These are phyloP conservation scores for Metallyticus violacea DNA, from an alignment of 2,888 invertebrate species.

Conservation along the genomic window DNA sequence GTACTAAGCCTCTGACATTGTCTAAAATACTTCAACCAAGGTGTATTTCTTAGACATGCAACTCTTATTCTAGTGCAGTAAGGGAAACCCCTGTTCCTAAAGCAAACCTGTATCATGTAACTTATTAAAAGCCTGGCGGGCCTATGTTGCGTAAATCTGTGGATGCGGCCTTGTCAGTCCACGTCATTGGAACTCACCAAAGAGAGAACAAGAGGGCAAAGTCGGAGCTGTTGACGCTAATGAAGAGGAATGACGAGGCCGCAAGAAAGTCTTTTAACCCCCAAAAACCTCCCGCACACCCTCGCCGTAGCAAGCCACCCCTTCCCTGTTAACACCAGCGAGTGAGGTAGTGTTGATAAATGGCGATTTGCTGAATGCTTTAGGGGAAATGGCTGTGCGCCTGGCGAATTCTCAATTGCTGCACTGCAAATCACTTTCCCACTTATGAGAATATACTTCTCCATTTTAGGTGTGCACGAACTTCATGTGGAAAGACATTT, in stretches of 20 bases:
- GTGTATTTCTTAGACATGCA: too few species aligned
- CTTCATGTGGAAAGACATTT: too few species aligned
- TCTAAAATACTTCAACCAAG: too few species aligned
- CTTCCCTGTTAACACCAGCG: background rate
- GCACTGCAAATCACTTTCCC: background rate
- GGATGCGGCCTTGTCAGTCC: conserved; percentile 5
- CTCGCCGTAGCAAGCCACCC: too few species aligned
- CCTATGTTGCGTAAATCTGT: background rate
- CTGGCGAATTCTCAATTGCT: conserved; percentile 18
- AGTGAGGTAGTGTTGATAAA: conserved; percentile 15
- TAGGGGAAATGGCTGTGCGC: background rate
- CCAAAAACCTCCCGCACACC: background rate
- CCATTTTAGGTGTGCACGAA: background rate
- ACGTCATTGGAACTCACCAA: conserved; percentile 14
- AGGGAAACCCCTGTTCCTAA: too few species aligned
- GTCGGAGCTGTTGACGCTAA: conserved; percentile 18
- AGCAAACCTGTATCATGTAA: too few species aligned
- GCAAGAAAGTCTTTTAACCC: background rate
- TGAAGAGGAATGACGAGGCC: conserved; percentile 23
- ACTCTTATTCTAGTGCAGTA: too few species aligned
- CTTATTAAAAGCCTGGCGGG: background rate
- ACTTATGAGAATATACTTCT: background rate
- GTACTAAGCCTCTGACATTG: too few species aligned
- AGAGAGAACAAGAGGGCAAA: background rate
- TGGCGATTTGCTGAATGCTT: background rate